These are phyloP conservation scores for Escarpia spicata DNA, from an alignment of 2,888 invertebrate genomes.

Conservation along the genomic window DNA sequence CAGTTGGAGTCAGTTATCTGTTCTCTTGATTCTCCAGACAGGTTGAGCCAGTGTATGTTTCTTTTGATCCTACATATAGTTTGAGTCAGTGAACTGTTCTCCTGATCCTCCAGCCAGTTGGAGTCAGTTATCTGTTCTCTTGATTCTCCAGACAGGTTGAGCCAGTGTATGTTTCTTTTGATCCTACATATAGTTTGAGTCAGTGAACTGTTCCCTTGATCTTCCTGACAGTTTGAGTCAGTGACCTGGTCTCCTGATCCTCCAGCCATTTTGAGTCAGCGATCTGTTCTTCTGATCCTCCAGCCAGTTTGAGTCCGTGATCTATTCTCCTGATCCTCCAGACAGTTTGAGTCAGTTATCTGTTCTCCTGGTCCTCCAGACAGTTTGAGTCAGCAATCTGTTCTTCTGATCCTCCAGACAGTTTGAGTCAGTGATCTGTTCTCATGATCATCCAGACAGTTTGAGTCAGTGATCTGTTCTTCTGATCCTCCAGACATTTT, in stretches of 20 bases:
- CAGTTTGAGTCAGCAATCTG: background rate
- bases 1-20: background rate
- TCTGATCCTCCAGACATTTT: background rate
- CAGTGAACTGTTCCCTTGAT: conserved; percentile 11
- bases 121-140: background rate
- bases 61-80: background rate
- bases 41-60: too few species aligned
- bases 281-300: background rate
- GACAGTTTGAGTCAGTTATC: background rate
- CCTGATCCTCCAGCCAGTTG: background rate
- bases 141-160: background rate
- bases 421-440: background rate
- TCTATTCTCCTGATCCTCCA: too few species aligned
- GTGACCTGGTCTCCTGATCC: background rate
- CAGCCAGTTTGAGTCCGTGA: background rate
- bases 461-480: too few species aligned
- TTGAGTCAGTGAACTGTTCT: background rate
- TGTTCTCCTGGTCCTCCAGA: background rate
- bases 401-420: background rate
- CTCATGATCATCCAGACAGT: background rate
- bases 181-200: background rate
- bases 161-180: too few species aligned
- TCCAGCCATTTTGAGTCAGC: background rate
- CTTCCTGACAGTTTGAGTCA: background rate
- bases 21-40: background rate